Evolutionary conservation across 2,888 invertebrate species (phyloP).

Genomic region (Hydroisotoma schaefferi): DNA sequence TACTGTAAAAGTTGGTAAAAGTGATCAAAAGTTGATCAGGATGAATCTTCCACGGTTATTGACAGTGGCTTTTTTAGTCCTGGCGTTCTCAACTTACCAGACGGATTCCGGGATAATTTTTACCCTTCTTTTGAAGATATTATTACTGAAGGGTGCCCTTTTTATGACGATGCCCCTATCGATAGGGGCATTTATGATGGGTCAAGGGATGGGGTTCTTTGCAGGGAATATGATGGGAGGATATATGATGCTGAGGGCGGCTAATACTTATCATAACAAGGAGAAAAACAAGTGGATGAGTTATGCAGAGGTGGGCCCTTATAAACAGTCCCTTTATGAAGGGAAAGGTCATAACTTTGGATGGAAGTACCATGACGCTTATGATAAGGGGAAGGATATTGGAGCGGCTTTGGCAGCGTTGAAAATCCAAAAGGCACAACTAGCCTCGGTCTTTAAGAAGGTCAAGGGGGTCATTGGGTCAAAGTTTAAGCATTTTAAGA

Average conservation of each 20-base stretch:
- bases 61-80: slow-evolving; percentile 25
- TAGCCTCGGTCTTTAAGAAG: slow-evolving; percentile 12
- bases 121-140: slow-evolving; percentile 25
- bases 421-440: slow-evolving; percentile 9
- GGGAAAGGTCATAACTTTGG: background rate
- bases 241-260: slow-evolving; percentile 40
- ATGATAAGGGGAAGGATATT: slow-evolving; percentile 26
- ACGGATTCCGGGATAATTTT: slow-evolving; percentile 31
- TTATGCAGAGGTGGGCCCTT: background rate
- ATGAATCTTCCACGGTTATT: slow-evolving; percentile 36
- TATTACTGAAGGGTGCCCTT: slow-evolving; percentile 36
- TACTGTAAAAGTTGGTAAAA: too few relatives aligned
- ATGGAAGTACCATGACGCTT: slow-evolving; percentile 17
- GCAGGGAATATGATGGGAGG: slow-evolving; percentile 41
- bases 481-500: slow-evolving; percentile 18
- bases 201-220: slow-evolving; percentile 39
- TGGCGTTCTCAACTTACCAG: slow-evolving; percentile 33
- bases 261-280: slow-evolving; percentile 34
- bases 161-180: slow-evolving; percentile 37
- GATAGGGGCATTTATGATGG: slow-evolving; percentile 36
- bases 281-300: slow-evolving; percentile 31
- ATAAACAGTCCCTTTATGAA: background rate
- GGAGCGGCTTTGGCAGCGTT: slow-evolving; percentile 7
- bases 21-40: too few relatives aligned
- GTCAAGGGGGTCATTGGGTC: slow-evolving; percentile 16